Evolutionary conservation across 2,797 vertebrate species (phyloP).

Genomic region (Diceros bicornis): DNA sequence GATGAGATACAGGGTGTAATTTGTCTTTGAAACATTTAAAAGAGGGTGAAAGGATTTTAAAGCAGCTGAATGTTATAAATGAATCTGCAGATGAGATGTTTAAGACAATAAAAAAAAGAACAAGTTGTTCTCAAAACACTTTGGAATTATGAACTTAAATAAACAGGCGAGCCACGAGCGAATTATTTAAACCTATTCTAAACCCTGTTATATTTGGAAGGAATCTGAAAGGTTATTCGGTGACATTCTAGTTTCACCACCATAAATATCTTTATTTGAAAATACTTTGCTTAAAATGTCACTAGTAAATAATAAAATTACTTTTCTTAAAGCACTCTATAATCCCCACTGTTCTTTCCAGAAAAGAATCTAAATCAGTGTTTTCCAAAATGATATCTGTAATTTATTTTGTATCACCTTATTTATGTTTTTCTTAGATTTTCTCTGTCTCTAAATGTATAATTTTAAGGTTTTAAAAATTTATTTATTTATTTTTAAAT

Average conservation of each 20-base stretch:
- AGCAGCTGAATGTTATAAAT: slow-evolving; percentile 62
- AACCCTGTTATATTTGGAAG: slow-evolving; percentile 43
- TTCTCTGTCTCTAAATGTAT: background rate
- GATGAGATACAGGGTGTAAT: slow-evolving; percentile 6
- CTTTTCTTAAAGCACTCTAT: background rate
- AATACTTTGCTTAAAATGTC: slow-evolving; percentile 43
- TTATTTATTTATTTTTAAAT: background rate
- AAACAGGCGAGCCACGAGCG: slow-evolving; percentile 45
- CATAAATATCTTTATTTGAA: slow-evolving; percentile 39
- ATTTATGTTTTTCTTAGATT: slow-evolving; percentile 1
- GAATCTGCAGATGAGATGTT: slow-evolving; percentile 53
- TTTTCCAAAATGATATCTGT: slow-evolving; percentile 22
- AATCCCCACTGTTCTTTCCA: background rate
- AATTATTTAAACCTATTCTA: slow-evolving; percentile 64
- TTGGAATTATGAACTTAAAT: slow-evolving; percentile 44
- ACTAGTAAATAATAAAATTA: slow-evolving; percentile 8
- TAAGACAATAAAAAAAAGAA: slow-evolving; percentile 61
- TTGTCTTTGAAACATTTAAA: slow-evolving; percentile 65
- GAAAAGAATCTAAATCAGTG: background rate
- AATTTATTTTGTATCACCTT: slow-evolving; percentile 31
- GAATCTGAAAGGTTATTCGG: background rate
- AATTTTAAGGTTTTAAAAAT: background rate
- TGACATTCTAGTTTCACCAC: background rate
- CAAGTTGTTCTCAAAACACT: slow-evolving; percentile 62
- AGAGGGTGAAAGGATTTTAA: slow-evolving; percentile 14